These are phyloP conservation scores for Cephus pygmeus DNA, from an alignment of 2,888 invertebrate genomes.

Conservation along the genomic window DNA sequence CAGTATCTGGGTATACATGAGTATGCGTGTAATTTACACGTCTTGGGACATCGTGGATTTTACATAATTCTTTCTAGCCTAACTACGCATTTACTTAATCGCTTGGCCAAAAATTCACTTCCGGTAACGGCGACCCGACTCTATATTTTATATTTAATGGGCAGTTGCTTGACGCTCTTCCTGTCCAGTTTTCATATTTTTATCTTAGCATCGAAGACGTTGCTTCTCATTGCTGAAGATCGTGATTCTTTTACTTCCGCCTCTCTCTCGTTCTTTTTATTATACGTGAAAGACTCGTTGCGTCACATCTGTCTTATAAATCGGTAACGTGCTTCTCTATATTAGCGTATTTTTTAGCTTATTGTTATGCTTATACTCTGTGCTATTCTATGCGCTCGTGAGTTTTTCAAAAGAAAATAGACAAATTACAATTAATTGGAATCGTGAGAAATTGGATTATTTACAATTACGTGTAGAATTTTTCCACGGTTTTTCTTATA, in stretches of 20 bases:
- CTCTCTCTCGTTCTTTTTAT: background rate
- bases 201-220: background rate
- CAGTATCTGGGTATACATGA: background rate
- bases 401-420: background rate
- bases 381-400: background rate
- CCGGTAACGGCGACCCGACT: background rate
- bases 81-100: background rate
- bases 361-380: background rate
- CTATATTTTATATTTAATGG: background rate
- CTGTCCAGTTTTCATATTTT: background rate
- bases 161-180: background rate
- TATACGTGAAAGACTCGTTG: background rate
- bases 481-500: conserved; percentile 6
- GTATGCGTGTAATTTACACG: background rate
- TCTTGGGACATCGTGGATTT: background rate
- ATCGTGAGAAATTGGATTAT: background rate
- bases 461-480: background rate
- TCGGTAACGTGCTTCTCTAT: background rate
- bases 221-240: background rate
- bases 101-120: background rate
- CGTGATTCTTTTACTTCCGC: background rate
- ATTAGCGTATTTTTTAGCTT: background rate
- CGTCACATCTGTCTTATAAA: background rate
- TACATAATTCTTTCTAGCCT: background rate
- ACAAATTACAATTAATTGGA: background rate